Conservation (phyloP, 2,888 invertebrate species). For the Caprella mutica region DNA sequence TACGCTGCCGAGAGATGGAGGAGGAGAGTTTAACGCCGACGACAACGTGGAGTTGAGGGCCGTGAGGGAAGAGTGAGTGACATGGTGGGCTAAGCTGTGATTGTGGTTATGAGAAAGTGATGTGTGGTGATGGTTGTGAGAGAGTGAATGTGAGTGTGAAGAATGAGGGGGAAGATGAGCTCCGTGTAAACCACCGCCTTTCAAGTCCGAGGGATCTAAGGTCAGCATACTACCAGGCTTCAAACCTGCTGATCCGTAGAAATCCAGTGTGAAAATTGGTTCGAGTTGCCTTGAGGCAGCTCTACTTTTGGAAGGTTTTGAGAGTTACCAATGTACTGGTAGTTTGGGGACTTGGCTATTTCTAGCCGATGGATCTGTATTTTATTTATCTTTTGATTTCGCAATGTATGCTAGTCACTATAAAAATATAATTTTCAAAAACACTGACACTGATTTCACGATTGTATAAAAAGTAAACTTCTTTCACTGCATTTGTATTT, state of each 20-base stretch:
- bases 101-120: constrained; percentile 23
- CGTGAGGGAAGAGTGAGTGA: constrained; percentile 24
- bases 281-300: constrained; percentile 8
- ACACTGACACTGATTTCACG: too few relatives aligned
- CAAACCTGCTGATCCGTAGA: constrained; percentile 28
- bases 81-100: constrained; percentile 25
- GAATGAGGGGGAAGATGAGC: constrained; percentile 30
- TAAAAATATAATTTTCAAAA: too few relatives aligned
- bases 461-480: too few relatives aligned
- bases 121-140: constrained; percentile 18
- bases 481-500: too few relatives aligned
- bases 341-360: too few relatives aligned
- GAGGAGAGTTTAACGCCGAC: constrained; percentile 27
- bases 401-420: too few relatives aligned
- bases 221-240: constrained; percentile 30
- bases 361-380: too few relatives aligned
- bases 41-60: constrained; percentile 27
- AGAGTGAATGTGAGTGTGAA: constrained; percentile 25
- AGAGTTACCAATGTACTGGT: too few relatives aligned
- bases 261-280: constrained; percentile 26
- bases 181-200: constrained; percentile 24
- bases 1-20: constrained; percentile 28
- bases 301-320: too few relatives aligned
- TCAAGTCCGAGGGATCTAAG: constrained; percentile 30
- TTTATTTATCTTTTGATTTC: too few relatives aligned